A percentile compares a stretch with the other conserved stretches of the same genome.
Conservation (phyloP, 2,797 vertebrate species). For the Sebastes alutus region DNA sequence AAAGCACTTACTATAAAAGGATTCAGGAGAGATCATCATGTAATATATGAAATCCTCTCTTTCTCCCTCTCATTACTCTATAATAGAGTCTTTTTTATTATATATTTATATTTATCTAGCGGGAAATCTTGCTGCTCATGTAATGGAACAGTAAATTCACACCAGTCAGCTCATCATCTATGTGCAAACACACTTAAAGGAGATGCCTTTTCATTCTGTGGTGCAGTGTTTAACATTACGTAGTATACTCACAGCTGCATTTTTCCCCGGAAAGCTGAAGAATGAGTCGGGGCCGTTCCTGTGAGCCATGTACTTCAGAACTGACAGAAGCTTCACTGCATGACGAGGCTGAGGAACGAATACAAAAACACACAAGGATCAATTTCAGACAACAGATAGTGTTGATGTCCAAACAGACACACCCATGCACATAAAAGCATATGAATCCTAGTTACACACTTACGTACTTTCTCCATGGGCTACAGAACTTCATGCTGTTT, state of each 20-base stretch:
- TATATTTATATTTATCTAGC: not conserved
- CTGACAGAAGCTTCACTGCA: conserved; percentile 94
- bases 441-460: not conserved
- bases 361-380: not conserved
- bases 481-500: too few species aligned
- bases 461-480: too few species aligned
- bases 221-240: not conserved
- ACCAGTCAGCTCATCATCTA: not conserved
- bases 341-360: conserved; percentile 88
- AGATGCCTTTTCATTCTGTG: not conserved
- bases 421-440: not conserved
- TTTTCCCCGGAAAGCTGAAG: conserved; percentile 99
- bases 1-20: not conserved
- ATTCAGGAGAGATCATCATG: not conserved
- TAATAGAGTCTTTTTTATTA: not conserved
- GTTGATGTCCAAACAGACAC: not conserved
- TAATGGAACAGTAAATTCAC: not conserved
- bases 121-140: not conserved
- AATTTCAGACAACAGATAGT: not conserved
- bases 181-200: not conserved
- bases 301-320: conserved; percentile 96
- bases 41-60: not conserved
- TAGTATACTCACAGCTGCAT: conserved; percentile 90
- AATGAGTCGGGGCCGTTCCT: conserved; percentile 96
- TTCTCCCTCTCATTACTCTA: not conserved